Base-by-base conservation (phyloP, 2,113 vertebrate genomes). In the Platichthys stellatus region DNA sequence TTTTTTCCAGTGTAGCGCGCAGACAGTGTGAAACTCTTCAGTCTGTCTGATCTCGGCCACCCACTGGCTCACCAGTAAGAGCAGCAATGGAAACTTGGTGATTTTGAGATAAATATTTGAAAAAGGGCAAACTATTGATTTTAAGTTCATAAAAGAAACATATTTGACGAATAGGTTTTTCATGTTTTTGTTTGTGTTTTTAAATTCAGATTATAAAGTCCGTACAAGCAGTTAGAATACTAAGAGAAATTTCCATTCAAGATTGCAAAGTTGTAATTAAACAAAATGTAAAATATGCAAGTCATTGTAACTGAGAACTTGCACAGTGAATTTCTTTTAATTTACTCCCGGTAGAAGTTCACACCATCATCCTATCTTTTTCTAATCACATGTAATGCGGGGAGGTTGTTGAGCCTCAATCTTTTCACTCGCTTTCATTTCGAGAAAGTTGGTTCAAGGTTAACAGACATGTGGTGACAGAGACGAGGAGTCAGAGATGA, bases 381-480 rank as follows among this genome's bases (percentile, higher is more conserved):
- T 20, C 3, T 59, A 0, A 11, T 38, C 15, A 53, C 18, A 38
- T 28, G 12, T 49, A 74, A 68, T 5, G 18, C 61, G 57, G 8
- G 31, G 61, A 66, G 9, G 23, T 26, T 14, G 23, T 58, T 58
- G 64, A 28, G 6, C 20, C 51, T 74, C 47, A 2, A 21, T 80
- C 20, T 75, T 31, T 18, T 71, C 24, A 23, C 18, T 59, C 26
- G 23, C 54, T 14, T 21, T 56, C 47, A 72, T 13, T 47, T 47
- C 12, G 12, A 47, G 14, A 17, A 47, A 12, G 1, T 6, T 74
- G 80, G 63, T 81, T 89, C 56, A 86, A 84, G 63, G 76, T 82
- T 80, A 83, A 74, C 31, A 66, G 56, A 74, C 61, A 64, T 59
- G 6, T 31, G 51, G 76, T 24, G 4, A 69, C 26, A 74, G 72